Evolutionary conservation across 2,113 vertebrate species (phyloP).

Genomic region (Festucalex cinctus): DNA sequence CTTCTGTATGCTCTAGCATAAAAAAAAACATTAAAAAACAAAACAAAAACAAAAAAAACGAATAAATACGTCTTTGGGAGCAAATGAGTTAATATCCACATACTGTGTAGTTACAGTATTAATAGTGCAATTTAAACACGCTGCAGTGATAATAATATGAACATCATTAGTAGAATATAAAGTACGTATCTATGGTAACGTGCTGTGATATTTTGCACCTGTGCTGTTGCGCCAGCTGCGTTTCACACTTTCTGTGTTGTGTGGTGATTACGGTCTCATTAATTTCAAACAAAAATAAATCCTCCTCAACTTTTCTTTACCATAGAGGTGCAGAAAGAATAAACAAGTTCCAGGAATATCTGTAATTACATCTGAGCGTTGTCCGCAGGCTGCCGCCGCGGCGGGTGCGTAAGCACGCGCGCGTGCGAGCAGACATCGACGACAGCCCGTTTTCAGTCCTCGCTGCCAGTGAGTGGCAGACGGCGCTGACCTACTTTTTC

Average conservation of each 20-base stretch:
- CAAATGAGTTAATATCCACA: too few relatives aligned
- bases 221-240: neutral
- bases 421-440: constrained; percentile 20
- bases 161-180: neutral
- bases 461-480: constrained; percentile 56
- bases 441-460: constrained; percentile 47
- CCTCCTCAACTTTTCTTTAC: neutral
- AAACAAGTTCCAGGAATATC: constrained; percentile 59
- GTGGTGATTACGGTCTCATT: neutral
- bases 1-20: too few relatives aligned
- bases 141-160: neutral
- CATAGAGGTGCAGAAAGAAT: constrained; percentile 22
- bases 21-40: too few relatives aligned
- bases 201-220: neutral
- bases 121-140: neutral
- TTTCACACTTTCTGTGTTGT: neutral
- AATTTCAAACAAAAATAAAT: neutral
- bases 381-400: constrained; percentile 37
- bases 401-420: constrained; percentile 29
- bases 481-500: constrained; percentile 60
- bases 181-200: neutral
- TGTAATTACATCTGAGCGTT: constrained; percentile 60
- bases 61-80: too few relatives aligned
- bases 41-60: too few relatives aligned
- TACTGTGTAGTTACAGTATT: neutral